Evolutionary conservation across 2,797 vertebrate genomes (phyloP), one percentile per base, ranked within the genome.

Genomic region (Poeciliopsis infans): DNA sequence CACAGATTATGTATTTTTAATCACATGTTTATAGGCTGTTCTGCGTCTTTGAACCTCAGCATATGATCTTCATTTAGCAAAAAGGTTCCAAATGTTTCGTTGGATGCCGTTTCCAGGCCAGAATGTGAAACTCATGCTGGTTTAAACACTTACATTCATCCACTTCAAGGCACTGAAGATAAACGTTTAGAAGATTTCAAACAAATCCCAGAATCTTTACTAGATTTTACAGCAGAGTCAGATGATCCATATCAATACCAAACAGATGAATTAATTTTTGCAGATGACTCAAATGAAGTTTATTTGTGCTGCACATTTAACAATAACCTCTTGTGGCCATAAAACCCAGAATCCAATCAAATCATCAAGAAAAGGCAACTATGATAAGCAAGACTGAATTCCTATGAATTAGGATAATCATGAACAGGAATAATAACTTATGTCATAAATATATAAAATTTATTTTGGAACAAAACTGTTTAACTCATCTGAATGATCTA

Each of bases 71-170:
- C n/a, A 61, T 75, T 61, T 31, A 46, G 20, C n/a, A 41, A 61
- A 74, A 59, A 5, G 39, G 73, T 28, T 74, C 39, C 73, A 74
- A 74, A 74, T 74, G 73, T 59, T 75, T 57, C n/a, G 11, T 55
- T 31, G 25, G 25, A 41, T 16, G 51, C 41, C n/a, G 72, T 57
- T 75, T 75, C n/a, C 73, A 45, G n/a, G 45, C 39, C 39, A 75
- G 72, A 75, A 75, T 41, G 5, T 59, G 41, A 75, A 20, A 59
- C 72, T 15, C 25, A 57, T 20, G 39, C 18, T 31, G 73, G n/a
- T 75, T 59, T 61, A 45, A 75, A 74, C 39, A n/a, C 72, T 20
- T 25, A 23, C 15, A 43, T 39, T 57, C 23, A 39, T 75, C 74
- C 55, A 46, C 18, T 31, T 33, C 16, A 28, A 59, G 39, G 39